Conservation (phyloP, 2,113 vertebrate species). For the Nipponia nippon region DNA sequence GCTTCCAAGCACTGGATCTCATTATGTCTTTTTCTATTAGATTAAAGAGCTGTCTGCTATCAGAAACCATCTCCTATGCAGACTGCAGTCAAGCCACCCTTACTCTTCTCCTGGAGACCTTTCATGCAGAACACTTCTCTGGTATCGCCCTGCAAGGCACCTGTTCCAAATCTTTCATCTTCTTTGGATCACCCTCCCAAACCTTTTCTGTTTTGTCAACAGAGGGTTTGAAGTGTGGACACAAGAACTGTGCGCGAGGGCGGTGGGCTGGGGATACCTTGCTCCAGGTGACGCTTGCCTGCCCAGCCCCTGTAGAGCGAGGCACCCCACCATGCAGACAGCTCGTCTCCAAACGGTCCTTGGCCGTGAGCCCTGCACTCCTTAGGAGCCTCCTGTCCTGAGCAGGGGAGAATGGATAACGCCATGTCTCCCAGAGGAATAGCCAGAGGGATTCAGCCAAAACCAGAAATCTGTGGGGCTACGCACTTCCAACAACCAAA, state of each 20-base stretch:
- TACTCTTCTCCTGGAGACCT: neutral
- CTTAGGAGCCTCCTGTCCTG: neutral
- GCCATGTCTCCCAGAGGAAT: neutral
- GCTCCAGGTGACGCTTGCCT: accelerated
- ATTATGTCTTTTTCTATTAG: neutral
- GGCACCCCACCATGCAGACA: neutral
- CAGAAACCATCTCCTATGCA: neutral
- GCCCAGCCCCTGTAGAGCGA: neutral
- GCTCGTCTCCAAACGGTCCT: neutral
- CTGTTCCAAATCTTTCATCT: neutral
- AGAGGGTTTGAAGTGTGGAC: neutral
- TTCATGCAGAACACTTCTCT: accelerated
- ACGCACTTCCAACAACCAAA: neutral
- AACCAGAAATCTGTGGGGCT: neutral
- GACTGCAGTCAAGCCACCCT: neutral
- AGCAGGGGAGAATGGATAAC: neutral
- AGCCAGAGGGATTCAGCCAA: neutral
- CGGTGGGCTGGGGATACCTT: accelerated
- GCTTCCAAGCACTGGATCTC: constrained; percentile 29
- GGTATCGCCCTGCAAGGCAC: neutral
- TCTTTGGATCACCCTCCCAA: neutral
- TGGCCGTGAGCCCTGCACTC: neutral
- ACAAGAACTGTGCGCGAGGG: neutral
- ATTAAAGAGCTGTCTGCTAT: constrained; percentile 21
- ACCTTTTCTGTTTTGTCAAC: neutral